A percentile compares a stretch with the other conserved stretches of the same genome.
phyloP scores from a whole-genome alignment of 2,797 vertebrate species.

The Enteromius treurensis region DNA sequence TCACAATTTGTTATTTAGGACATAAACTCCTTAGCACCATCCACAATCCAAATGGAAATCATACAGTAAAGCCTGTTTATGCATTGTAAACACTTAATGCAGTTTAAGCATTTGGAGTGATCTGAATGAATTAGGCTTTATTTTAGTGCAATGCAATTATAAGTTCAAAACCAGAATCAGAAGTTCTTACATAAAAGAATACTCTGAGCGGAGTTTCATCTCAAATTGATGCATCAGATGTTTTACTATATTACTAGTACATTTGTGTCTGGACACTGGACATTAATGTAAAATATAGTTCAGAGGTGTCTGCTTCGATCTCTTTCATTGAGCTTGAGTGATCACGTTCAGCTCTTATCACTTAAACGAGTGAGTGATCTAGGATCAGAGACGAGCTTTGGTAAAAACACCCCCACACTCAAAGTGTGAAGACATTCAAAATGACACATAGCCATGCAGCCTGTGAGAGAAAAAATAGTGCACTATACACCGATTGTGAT shows the following conservation, averaged over 20 bases:
- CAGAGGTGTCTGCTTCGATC: background rate
- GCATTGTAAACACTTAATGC: background rate
- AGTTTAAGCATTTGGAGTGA: background rate
- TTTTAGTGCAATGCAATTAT: background rate
- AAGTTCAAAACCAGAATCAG: background rate
- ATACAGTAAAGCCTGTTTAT: background rate
- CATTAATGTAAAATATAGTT: background rate
- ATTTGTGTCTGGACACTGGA: no score
- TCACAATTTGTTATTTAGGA: background rate
- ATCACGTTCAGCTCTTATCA: constrained; percentile 18
- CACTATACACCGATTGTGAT: background rate
- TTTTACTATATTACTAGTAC: background rate
- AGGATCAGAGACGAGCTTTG: constrained; percentile 14
- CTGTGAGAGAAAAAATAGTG: background rate
- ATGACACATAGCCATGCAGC: constrained; percentile 5
- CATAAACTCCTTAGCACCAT: background rate
- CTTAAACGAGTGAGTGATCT: constrained; percentile 26
- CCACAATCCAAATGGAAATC: background rate
- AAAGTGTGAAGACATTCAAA: constrained; percentile 19
- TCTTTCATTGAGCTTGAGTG: background rate
- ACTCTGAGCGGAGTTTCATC: background rate
- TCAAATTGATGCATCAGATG: background rate
- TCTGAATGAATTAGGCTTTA: background rate
- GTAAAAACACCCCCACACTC: constrained; percentile 33
- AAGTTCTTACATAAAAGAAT: background rate